phyloP scores from a whole-genome alignment of 2,113 vertebrate genomes.

The Menidia beryllina region DNA sequence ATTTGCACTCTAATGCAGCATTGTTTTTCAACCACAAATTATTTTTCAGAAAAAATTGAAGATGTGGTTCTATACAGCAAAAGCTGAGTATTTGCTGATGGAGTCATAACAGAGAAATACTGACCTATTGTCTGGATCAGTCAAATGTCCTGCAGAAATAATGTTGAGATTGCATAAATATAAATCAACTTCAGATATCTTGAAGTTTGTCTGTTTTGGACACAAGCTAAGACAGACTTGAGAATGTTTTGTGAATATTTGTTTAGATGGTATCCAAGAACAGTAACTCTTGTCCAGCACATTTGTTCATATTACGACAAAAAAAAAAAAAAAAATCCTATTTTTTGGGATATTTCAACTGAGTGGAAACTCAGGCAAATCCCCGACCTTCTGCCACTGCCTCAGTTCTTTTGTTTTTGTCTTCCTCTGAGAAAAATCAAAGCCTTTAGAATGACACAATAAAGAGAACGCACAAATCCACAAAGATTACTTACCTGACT shows the following conservation, averaged over 20 bases:
- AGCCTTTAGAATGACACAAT: constrained; percentile 34
- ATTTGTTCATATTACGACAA: neutral
- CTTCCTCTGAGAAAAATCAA: constrained; percentile 38
- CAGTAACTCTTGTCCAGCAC: neutral
- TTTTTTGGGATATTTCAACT: constrained; percentile 23
- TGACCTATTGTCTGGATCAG: neutral
- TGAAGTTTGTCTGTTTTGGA: constrained; percentile 10
- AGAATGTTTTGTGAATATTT: neutral
- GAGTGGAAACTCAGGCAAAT: constrained; percentile 25
- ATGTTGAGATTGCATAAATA: neutral
- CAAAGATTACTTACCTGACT: constrained; percentile 87
- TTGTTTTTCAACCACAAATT: constrained; percentile 2
- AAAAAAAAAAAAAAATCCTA: too few relatives aligned
- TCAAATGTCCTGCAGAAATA: neutral
- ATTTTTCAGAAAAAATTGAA: constrained; percentile 8
- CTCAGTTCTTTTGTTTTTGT: constrained; percentile 14
- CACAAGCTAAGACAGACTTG: neutral
- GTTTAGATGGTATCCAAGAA: neutral
- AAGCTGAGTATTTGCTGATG: too few relatives aligned
- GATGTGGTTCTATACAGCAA: neutral
- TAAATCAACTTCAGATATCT: neutral
- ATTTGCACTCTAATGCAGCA: neutral
- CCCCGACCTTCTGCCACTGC: constrained; percentile 12
- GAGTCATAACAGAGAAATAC: neutral
- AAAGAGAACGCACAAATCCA: constrained; percentile 25